These are phyloP conservation scores for Amphipyra tragopoginis DNA, from an alignment of 2,888 invertebrate genomes.

Conservation along the genomic window DNA sequence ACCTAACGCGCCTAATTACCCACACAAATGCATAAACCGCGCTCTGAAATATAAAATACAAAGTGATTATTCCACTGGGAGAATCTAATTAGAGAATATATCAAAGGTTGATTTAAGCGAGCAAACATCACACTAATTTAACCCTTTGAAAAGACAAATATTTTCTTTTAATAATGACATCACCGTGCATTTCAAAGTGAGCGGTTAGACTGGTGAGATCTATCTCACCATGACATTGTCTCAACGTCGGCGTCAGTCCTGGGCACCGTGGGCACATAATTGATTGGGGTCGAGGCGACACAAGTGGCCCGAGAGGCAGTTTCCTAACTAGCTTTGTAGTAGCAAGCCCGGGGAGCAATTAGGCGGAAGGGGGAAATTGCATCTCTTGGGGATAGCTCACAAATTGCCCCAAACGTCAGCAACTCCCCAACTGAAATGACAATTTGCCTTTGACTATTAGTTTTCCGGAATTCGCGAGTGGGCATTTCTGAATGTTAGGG, in stretches of 20 bases:
- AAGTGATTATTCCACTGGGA: conserved; percentile 12
- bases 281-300: conserved; percentile 69
- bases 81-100: conserved; percentile 42
- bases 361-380: conserved; percentile 83
- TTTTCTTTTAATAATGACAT: conserved; percentile 11
- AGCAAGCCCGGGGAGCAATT: conserved; percentile 78
- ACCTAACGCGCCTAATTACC: conserved; percentile 22
- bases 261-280: conserved; percentile 62
- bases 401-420: conserved; percentile 83
- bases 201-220: conserved; percentile 15
- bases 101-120: conserved; percentile 31
- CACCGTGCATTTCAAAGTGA: conserved; percentile 1
- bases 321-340: conserved; percentile 74
- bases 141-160: conserved; percentile 13
- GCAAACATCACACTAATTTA: conserved; percentile 18
- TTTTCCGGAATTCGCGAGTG: conserved; percentile 49
- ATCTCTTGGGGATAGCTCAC: conserved; percentile 83
- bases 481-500: conserved; percentile 34
- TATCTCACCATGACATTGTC: conserved; percentile 28
- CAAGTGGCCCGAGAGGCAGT: conserved; percentile 67
- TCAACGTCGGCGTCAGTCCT: conserved; percentile 49
- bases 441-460: conserved; percentile 73
- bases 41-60: conserved; percentile 13
- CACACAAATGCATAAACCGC: conserved; percentile 22
- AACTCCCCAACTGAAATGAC: conserved; percentile 75